phyloP scores from a whole-genome alignment of 2,888 invertebrate species.

The Synanthedon myopaeformis region DNA sequence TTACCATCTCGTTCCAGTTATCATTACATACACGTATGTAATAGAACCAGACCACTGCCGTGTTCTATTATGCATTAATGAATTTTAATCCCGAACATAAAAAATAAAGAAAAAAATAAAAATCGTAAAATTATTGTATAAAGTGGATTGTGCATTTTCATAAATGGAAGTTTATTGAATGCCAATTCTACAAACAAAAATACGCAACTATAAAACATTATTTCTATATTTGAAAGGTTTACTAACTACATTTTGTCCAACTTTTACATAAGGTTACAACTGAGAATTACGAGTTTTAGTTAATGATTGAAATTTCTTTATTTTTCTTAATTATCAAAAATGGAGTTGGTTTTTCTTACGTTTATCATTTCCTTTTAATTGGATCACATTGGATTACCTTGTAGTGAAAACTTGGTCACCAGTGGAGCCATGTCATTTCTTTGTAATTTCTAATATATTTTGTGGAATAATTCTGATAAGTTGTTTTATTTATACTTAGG shows the following conservation, averaged over 20 bases:
- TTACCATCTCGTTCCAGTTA: background rate
- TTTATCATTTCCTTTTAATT: slow-evolving; percentile 23
- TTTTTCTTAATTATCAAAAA: slow-evolving; percentile 31
- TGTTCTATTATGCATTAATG: slow-evolving; percentile 48
- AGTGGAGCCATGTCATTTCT: slow-evolving; percentile 44
- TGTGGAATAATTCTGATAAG: slow-evolving; percentile 39
- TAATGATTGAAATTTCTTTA: slow-evolving; percentile 42
- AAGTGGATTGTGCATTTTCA: slow-evolving; percentile 48
- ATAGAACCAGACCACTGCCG: slow-evolving; percentile 7
- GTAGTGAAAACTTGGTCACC: slow-evolving; percentile 61
- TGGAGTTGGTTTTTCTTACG: slow-evolving; percentile 61
- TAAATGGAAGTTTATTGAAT: slow-evolving; percentile 36
- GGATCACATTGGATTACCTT: slow-evolving; percentile 42
- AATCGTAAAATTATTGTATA: slow-evolving; percentile 55
- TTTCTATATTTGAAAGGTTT: slow-evolving; percentile 54
- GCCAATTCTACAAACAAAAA: slow-evolving; percentile 64
- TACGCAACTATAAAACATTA: slow-evolving; percentile 54
- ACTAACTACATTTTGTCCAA: slow-evolving; percentile 43
- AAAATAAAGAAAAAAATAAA: slow-evolving; percentile 49
- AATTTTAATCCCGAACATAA: slow-evolving; percentile 52
- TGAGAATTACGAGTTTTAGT: slow-evolving; percentile 54
- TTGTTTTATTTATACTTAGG: background rate
- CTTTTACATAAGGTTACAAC: slow-evolving; percentile 55
- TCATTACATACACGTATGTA: background rate
- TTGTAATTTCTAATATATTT: slow-evolving; percentile 63